Evolutionary conservation across 30 jellyfish, hydroid and myxozoan genomes (phyloP), one percentile per base, ranked within the genome.

Genomic region (Catostylus mosaicus): DNA sequence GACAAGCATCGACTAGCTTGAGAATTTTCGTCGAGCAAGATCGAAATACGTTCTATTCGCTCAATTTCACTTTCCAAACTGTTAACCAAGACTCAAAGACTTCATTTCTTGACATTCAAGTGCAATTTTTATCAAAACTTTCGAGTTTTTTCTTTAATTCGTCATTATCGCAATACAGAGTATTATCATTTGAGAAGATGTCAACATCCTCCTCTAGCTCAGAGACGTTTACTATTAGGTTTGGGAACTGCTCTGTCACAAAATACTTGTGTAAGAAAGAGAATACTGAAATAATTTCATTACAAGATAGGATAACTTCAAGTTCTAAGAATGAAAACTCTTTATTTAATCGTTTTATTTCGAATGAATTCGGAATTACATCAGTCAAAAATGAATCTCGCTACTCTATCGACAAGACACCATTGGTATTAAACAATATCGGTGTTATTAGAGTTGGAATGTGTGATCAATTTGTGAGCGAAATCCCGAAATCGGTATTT

Each of bases 181-280:
- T 90, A 0, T 59, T 73, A 47, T 16, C 75, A 20, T 90, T 73
- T 64, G 46, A 35, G 9, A 48, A 67, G 56, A 50, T 73, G 30
- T 31, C 34, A 3, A 60, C 82, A 46, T 30, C 61, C 6, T 94
- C 87, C n/a, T 64, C 56, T 30, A 66, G 26, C 24, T 69, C 85
- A 14, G 94, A 88, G 36, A 47, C 47, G 1, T 90, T 68, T 52
- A 38, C 22, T 11, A 31, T 83, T 9, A 75, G 66, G 47, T 73
- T 90, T 37, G 78, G 86, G 1, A 75, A 90, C 76, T 90, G 97
- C 48, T 67, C 92, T 24, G 94, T 90, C 47, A 33, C 36, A 20
- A 50, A 74, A 37, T 59, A 63, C 34, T 30, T 69, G 35, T 90
- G 97, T 38, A 72, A 34, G 47, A 72, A 62, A 0, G 83, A 65